Conservation (phyloP, 2,797 vertebrate genomes). For the Myotis vivesi region DNA sequence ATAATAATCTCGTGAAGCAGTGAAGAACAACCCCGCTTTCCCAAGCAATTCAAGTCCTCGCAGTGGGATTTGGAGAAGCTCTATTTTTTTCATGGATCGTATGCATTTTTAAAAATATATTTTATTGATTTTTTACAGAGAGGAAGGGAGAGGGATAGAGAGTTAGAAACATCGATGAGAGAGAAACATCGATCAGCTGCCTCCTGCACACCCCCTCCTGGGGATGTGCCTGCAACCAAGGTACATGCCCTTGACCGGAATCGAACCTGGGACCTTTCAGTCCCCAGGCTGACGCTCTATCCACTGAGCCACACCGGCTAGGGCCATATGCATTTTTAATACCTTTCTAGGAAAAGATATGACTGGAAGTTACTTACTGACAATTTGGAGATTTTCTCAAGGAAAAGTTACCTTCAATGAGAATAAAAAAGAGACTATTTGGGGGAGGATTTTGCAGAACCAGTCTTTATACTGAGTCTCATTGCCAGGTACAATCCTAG, state of each 20-base stretch:
- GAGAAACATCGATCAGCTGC: no score
- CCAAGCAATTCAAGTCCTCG: not conserved
- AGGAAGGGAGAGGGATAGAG: no score
- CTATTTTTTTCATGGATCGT: not conserved
- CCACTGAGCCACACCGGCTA: no score
- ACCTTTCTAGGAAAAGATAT: slow-evolving; percentile 13
- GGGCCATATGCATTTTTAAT: not conserved
- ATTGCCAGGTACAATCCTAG: not conserved
- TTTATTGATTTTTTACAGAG: no score
- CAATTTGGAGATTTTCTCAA: not conserved
- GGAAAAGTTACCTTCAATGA: slow-evolving; percentile 1
- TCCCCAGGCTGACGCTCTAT: no score
- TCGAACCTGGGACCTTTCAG: no score
- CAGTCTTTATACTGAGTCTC: not conserved
- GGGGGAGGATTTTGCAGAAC: not conserved
- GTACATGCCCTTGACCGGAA: no score
- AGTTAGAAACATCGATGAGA: no score
- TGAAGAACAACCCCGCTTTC: not conserved
- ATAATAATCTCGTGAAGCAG: not conserved
- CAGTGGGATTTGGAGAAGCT: not conserved
- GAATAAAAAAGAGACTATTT: not conserved
- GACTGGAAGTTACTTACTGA: not conserved
- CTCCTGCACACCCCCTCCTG: no score
- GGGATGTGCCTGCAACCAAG: no score
- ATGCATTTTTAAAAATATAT: not conserved